A percentile compares a stretch with the other conserved stretches of the same genome.
These are phyloP conservation scores for Nibea albiflora DNA, from an alignment of 2,113 vertebrate species.

Conservation along the genomic window DNA sequence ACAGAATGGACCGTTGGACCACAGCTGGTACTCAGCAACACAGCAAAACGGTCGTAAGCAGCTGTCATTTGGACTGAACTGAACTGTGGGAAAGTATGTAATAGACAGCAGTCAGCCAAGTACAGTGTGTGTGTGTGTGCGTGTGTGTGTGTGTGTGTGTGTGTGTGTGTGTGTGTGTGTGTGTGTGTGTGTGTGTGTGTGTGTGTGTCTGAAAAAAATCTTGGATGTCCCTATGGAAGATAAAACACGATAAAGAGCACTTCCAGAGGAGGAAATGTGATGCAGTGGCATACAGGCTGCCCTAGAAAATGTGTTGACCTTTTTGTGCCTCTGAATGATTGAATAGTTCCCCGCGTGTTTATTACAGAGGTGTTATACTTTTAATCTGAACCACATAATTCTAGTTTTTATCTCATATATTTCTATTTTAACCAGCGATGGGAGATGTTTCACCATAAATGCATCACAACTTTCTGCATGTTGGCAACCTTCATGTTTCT, in stretches of 20 bases:
- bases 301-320: not conserved
- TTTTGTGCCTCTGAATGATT: not conserved
- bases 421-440: not conserved
- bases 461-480: too few species aligned
- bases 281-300: too few species aligned
- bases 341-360: not conserved
- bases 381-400: not conserved
- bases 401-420: not conserved
- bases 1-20: conserved; percentile 48
- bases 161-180: too few species aligned
- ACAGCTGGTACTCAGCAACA: conserved; percentile 64
- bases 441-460: too few species aligned
- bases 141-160: too few species aligned
- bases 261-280: not conserved
- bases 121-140: not conserved
- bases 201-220: not conserved
- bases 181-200: too few species aligned
- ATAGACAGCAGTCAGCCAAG: conserved; percentile 15
- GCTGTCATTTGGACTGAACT: conserved; percentile 55
- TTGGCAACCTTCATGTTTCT: not conserved
- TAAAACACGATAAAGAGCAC: not conserved
- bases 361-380: not conserved
- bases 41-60: conserved; percentile 53
- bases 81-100: conserved; percentile 51
- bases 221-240: not conserved